A percentile compares a stretch with the other conserved stretches of the same genome.
Evolutionary conservation across 1,140 invertebrate species (phyloP).

Genomic region (Meloidogyne floridensis): DNA sequence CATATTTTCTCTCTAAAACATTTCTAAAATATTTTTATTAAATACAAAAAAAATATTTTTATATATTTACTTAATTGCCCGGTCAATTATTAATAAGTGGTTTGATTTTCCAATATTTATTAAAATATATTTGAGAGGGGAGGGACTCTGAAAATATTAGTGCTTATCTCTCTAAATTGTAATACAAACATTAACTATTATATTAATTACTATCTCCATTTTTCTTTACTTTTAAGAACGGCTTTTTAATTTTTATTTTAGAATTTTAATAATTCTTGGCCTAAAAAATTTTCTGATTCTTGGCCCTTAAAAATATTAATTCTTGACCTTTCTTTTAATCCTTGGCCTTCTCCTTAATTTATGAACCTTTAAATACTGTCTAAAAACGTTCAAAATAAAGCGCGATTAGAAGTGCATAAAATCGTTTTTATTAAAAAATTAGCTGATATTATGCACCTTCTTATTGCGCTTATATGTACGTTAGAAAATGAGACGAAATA

Average conservation of each 20-base stretch:
- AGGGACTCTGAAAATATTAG: neutral
- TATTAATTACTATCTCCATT: too few relatives aligned
- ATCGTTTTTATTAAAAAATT: conserved; percentile 13
- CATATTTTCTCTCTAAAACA: too few relatives aligned
- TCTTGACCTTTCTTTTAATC: neutral
- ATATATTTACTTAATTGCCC: neutral
- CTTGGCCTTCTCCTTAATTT: neutral
- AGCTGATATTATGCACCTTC: conserved; percentile 35
- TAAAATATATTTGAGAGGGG: neutral
- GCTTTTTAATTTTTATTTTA: too few relatives aligned
- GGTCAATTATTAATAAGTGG: neutral
- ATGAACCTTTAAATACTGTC: neutral
- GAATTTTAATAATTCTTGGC: too few relatives aligned
- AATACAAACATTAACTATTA: neutral
- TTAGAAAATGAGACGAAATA: conserved; percentile 1
- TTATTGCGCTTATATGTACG: conserved; percentile 20
- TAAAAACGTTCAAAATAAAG: neutral
- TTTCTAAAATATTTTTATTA: too few relatives aligned
- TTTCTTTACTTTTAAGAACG: too few relatives aligned
- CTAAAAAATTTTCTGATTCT: too few relatives aligned
- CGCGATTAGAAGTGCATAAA: conserved; percentile 36
- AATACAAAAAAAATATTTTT: neutral
- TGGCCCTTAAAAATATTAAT: too few relatives aligned
- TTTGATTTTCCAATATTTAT: neutral
- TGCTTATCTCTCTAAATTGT: neutral